Conservation (phyloP, 2,113 vertebrate genomes). For the Nothobranchius kuhntae region DNA sequence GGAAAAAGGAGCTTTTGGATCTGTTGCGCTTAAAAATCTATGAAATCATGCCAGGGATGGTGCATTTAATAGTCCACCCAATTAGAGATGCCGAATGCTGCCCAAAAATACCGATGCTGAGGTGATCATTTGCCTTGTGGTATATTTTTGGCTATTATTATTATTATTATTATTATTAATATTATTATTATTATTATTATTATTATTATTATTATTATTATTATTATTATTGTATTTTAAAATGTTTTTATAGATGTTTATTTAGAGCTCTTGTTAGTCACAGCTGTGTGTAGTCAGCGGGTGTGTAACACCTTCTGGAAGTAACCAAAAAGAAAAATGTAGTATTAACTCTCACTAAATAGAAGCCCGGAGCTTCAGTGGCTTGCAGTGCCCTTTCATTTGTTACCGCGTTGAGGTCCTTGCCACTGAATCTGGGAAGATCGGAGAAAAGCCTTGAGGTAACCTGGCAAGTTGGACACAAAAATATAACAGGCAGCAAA, state of each 20-base stretch:
- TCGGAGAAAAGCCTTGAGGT: slow-evolving; percentile 38
- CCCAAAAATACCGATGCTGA: too few relatives aligned
- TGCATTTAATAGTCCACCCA: too few relatives aligned
- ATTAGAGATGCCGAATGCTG: too few relatives aligned
- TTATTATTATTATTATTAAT: too few relatives aligned
- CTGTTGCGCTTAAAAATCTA: too few relatives aligned
- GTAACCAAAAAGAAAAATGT: background rate
- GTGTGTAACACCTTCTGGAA: slow-evolving; percentile 3
- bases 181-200: too few relatives aligned
- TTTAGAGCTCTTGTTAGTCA: slow-evolving; percentile 3
- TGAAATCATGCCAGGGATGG: too few relatives aligned
- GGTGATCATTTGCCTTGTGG: too few relatives aligned
- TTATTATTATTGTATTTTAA: background rate
- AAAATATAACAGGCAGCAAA: slow-evolving; percentile 33
- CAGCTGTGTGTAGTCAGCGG: slow-evolving; percentile 8
- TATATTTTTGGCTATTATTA: too few relatives aligned
- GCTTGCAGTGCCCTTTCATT: slow-evolving; percentile 44
- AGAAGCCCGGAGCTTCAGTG: slow-evolving; percentile 16
- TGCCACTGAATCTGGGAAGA: slow-evolving; percentile 10
- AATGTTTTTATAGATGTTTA: slow-evolving; percentile 5
- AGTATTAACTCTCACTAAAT: slow-evolving; percentile 2
- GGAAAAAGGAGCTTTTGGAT: too few relatives aligned
- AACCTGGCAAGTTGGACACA: slow-evolving; percentile 23
- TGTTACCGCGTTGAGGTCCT: slow-evolving; percentile 21
- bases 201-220: background rate